These are phyloP conservation scores for Podiceps cristatus DNA, from an alignment of 2,113 vertebrate genomes.

Conservation along the genomic window DNA sequence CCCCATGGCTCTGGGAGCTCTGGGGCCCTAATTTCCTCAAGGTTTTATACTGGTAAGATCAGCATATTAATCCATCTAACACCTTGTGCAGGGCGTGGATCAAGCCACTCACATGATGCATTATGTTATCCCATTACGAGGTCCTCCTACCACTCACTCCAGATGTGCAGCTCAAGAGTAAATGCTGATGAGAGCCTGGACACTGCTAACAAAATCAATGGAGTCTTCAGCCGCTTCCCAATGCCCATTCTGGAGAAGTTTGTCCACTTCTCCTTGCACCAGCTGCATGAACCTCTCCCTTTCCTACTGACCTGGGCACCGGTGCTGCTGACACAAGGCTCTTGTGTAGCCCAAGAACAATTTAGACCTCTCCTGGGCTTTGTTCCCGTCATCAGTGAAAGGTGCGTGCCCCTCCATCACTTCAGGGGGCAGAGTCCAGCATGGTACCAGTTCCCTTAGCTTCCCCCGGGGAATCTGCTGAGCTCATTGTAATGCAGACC, in stretches of 20 bases:
- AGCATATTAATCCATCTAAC: neutral
- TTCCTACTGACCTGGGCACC: neutral
- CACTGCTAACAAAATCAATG: too few relatives aligned
- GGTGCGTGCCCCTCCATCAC: fast-evolving
- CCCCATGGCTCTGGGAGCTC: neutral
- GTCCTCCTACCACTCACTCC: too few relatives aligned
- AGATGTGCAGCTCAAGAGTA: too few relatives aligned
- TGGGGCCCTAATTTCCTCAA: neutral
- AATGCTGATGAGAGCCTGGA: too few relatives aligned
- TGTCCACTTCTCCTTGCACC: neutral
- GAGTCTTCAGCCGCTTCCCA: too few relatives aligned
- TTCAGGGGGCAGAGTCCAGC: neutral
- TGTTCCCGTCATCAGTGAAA: neutral
- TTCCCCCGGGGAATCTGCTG: constrained; percentile 25
- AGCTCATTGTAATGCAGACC: constrained; percentile 33
- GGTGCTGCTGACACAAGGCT: neutral
- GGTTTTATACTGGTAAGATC: neutral
- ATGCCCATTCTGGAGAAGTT: neutral
- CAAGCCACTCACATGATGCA: neutral
- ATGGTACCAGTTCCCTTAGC: neutral
- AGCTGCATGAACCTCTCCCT: neutral
- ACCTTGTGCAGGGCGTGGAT: neutral
- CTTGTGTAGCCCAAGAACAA: neutral
- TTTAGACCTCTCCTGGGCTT: neutral
- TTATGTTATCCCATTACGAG: neutral